Percentiles rank a stretch among this genome's conserved stretches.
Evolutionary conservation across 2,888 invertebrate species (phyloP).

Genomic region (Drosophila picticornis): DNA sequence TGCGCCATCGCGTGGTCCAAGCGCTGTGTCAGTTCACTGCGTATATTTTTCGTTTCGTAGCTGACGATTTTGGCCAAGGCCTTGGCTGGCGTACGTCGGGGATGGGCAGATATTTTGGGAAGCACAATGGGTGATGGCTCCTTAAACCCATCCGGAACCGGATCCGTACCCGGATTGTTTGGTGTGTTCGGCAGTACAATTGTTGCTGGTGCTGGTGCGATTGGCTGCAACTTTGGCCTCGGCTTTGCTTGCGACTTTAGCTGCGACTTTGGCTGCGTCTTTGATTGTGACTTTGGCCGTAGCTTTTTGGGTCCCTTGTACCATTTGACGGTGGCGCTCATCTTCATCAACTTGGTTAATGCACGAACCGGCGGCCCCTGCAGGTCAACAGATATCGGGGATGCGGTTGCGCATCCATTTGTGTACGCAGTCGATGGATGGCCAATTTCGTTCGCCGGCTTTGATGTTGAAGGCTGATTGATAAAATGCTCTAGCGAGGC

Average conservation of each 20-base stretch:
- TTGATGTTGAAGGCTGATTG: conserved; percentile 23
- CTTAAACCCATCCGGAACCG: neutral
- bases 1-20: neutral
- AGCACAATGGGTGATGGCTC: neutral
- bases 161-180: neutral
- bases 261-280: neutral
- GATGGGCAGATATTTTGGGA: neutral
- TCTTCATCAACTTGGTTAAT: neutral
- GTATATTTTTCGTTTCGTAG: neutral
- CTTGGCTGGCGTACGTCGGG: neutral
- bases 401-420: neutral
- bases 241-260: neutral
- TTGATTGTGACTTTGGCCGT: neutral
- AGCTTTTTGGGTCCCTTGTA: neutral
- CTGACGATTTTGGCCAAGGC: neutral
- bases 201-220: neutral
- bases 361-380: neutral
- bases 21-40: neutral
- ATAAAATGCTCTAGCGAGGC: conserved; percentile 50
- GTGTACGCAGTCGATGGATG: neutral
- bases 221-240: neutral
- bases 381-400: neutral
- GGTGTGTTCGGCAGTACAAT: neutral
- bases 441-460: conserved; percentile 11
- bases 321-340: neutral